A percentile compares a stretch with the other conserved stretches of the same genome.
Evolutionary conservation across 2,797 vertebrate species (phyloP).

Genomic region (Adrianichthys oophorus): DNA sequence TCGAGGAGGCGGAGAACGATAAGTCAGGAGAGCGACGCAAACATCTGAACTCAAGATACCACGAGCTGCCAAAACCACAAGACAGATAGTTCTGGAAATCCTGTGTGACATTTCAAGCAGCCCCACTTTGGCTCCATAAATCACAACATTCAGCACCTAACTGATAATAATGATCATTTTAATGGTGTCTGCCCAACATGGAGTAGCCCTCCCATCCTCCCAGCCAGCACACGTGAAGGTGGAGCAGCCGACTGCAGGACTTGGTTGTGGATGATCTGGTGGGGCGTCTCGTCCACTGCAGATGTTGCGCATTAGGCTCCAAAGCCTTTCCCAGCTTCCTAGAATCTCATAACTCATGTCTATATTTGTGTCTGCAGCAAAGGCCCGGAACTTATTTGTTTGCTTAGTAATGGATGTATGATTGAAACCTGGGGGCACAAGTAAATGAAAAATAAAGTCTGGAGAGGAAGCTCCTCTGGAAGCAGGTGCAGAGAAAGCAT

Average conservation of each 20-base stretch:
- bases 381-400: slow-evolving; percentile 81
- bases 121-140: slow-evolving; percentile 86
- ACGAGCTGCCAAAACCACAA: slow-evolving; percentile 86
- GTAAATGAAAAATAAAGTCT: slow-evolving; percentile 83
- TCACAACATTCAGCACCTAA: slow-evolving; percentile 83
- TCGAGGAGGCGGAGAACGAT: slow-evolving; percentile 59
- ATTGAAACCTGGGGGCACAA: slow-evolving; percentile 81
- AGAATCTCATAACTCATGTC: slow-evolving; percentile 81
- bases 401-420: slow-evolving; percentile 79
- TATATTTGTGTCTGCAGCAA: slow-evolving; percentile 81
- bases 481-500: slow-evolving; percentile 74
- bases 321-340: slow-evolving; percentile 70
- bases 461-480: slow-evolving; percentile 61
- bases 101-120: slow-evolving; percentile 84
- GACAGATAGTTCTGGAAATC: slow-evolving; percentile 90
- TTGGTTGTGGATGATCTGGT: slow-evolving; percentile 50
- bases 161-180: slow-evolving; percentile 81
- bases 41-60: slow-evolving; percentile 83
- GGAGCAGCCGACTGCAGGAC: slow-evolving; percentile 39
- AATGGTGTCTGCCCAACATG: slow-evolving; percentile 56
- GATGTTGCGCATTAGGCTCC: slow-evolving; percentile 76
- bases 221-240: slow-evolving; percentile 38
- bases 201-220: slow-evolving; percentile 29
- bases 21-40: slow-evolving; percentile 81
- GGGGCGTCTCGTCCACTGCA: slow-evolving; percentile 65